phyloP scores from a whole-genome alignment of 2,797 vertebrate species.

The Acrocephalus scirpaceus region DNA sequence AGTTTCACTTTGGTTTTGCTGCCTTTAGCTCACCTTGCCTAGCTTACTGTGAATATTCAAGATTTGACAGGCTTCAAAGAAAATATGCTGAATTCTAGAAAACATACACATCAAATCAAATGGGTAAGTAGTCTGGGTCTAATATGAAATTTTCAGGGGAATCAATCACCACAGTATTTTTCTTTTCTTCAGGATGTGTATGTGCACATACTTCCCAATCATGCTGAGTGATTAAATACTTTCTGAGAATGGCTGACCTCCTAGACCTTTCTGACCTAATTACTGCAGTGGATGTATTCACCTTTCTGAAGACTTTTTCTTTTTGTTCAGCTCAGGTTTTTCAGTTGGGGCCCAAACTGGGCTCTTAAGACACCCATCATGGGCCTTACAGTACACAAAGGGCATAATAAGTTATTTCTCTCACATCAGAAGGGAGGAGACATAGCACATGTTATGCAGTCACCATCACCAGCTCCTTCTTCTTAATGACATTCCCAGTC shows the following conservation, averaged over 20 bases:
- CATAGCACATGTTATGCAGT: neutral
- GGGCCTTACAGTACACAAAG: neutral
- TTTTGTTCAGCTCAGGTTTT: neutral
- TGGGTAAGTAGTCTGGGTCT: neutral
- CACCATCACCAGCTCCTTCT: neutral
- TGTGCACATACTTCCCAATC: neutral
- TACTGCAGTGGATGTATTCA: neutral
- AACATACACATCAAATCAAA: neutral
- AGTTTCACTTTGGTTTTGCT: neutral
- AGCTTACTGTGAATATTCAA: neutral
- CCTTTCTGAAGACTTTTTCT: neutral
- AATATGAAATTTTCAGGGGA: neutral
- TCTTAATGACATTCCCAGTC: neutral
- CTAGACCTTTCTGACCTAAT: neutral
- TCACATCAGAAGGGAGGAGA: neutral
- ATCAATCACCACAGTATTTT: neutral
- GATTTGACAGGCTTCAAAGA: neutral
- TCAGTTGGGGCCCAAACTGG: neutral
- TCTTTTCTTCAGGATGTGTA: neutral
- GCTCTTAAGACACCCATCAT: neutral
- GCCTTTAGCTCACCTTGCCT: neutral
- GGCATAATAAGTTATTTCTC: neutral
- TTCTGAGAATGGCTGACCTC: neutral
- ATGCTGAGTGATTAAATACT: neutral
- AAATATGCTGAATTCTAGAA: neutral